Evolutionary conservation across 1,140 invertebrate species (phyloP), one percentile per base, ranked within the genome.

Genomic region (Bradysia coprophila): DNA sequence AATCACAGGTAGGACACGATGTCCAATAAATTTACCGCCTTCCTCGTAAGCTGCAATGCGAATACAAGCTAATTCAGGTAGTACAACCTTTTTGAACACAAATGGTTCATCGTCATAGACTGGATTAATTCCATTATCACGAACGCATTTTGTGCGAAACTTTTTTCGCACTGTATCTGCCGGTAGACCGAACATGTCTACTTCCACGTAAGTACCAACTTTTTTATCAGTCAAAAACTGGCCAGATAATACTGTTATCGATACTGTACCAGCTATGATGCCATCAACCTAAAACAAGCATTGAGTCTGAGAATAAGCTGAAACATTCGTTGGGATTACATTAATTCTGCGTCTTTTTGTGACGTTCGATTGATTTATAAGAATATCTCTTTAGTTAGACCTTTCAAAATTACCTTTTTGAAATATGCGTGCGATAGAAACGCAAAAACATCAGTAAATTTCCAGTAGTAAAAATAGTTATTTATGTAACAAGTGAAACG

Each of bases 171-270:
- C 93, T 0, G 95, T 98, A 60, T 99, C 96, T 1, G 94, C 94
- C 1, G 95, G 93, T 44, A 98, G 67, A 1, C 95, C 95, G 59
- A 94, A 98, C 94, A 98, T 97, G 56, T 98, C 94, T 21, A 98
- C 93, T 63, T 99, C 95, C 2, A 98, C 91, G 56, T 92, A 99
- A 1, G 92, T 97, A 16, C 92, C 92, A 15, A 89, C 82, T 48
- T 92, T 76, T 61, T 92, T 94, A 52, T 98, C 94, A 2, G 85
- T 91, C 38, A 99, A 66, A 64, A 98, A 95, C 66, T 98, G 94
- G 1, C 88, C 81, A 1, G 80, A 82, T 49, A 85, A 71, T 10
- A 92, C 86, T 45, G 84, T 79, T 31, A 99, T 88, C 40, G 84
- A 81, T 41, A 98, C 86, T 8, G 87, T 91, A 13, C 92, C 94